Evolutionary conservation across 2,797 vertebrate species (phyloP).

Genomic region (Melanotaenia parkinsoni): DNA sequence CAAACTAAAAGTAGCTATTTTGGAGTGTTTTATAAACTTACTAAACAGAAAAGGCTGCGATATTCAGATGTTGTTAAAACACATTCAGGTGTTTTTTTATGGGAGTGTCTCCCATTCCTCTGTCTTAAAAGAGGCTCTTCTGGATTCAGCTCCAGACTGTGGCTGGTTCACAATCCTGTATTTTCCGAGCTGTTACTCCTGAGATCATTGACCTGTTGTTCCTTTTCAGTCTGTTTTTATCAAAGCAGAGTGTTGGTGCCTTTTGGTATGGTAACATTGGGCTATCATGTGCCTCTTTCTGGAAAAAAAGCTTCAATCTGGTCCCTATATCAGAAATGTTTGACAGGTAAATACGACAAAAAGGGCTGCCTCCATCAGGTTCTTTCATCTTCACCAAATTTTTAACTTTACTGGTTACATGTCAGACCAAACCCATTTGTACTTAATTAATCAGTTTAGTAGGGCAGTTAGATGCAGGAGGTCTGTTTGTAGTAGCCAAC

Average conservation of each 20-base stretch:
- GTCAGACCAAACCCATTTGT: background rate
- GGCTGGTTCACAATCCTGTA: background rate
- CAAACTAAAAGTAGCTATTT: background rate
- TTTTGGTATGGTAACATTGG: background rate
- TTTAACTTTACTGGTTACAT: background rate
- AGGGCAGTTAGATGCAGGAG: background rate
- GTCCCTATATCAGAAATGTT: background rate
- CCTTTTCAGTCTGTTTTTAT: background rate
- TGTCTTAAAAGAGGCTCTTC: background rate
- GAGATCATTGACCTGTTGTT: background rate
- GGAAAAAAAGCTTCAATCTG: background rate
- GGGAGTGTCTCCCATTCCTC: background rate
- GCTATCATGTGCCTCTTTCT: background rate
- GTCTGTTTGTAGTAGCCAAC: background rate
- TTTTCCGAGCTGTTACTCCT: background rate
- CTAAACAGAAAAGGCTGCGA: background rate
- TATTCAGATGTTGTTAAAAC: background rate
- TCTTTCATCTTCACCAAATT: background rate
- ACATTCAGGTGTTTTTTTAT: background rate
- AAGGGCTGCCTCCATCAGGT: background rate
- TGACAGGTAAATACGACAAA: background rate
- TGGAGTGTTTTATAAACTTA: background rate
- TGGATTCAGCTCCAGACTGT: background rate
- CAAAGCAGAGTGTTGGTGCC: background rate
- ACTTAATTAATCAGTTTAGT: background rate